Percentiles rank a stretch among this genome's conserved stretches.
Evolutionary conservation across 2,888 invertebrate species (phyloP).

Genomic region (Apeira syringaria): DNA sequence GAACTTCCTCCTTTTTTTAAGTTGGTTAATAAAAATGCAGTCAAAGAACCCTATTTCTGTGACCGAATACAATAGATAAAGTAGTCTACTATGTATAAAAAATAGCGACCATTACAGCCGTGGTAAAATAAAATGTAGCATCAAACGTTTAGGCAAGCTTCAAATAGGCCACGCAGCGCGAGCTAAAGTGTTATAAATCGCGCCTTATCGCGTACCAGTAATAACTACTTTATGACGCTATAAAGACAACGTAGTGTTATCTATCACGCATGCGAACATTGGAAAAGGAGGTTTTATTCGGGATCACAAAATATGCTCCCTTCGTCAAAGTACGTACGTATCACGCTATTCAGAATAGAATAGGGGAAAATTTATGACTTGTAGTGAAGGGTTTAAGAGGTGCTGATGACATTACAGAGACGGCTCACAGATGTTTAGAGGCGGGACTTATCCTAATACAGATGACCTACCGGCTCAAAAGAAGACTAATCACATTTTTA

Average conservation of each 20-base stretch:
- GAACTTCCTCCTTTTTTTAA: too few species aligned
- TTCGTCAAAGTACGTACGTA: not conserved
- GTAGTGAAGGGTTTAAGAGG: too few species aligned
- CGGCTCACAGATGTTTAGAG: too few species aligned
- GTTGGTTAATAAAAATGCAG: too few species aligned
- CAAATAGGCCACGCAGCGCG: slow-evolving; percentile 37
- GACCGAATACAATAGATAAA: too few species aligned
- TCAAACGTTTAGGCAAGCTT: slow-evolving; percentile 34
- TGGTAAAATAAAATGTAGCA: slow-evolving; percentile 41
- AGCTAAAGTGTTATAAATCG: slow-evolving; percentile 70
- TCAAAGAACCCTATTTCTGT: too few species aligned
- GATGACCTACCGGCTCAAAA: too few species aligned
- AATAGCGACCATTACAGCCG: slow-evolving; percentile 25
- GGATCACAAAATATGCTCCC: slow-evolving; percentile 12
- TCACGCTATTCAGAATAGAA: slow-evolving; percentile 2
- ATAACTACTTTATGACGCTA: slow-evolving; percentile 71
- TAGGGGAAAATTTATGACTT: slow-evolving; percentile 13
- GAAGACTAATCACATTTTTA: too few species aligned
- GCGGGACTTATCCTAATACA: too few species aligned
- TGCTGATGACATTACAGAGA: too few species aligned
- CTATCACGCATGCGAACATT: not conserved
- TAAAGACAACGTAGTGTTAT: slow-evolving; percentile 55
- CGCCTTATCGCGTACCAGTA: slow-evolving; percentile 61
- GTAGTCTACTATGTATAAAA: not conserved
- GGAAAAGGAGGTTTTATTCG: slow-evolving; percentile 14